These are phyloP conservation scores for Hippocampus barbouri DNA, from an alignment of 2,113 vertebrate species.

Conservation along the genomic window DNA sequence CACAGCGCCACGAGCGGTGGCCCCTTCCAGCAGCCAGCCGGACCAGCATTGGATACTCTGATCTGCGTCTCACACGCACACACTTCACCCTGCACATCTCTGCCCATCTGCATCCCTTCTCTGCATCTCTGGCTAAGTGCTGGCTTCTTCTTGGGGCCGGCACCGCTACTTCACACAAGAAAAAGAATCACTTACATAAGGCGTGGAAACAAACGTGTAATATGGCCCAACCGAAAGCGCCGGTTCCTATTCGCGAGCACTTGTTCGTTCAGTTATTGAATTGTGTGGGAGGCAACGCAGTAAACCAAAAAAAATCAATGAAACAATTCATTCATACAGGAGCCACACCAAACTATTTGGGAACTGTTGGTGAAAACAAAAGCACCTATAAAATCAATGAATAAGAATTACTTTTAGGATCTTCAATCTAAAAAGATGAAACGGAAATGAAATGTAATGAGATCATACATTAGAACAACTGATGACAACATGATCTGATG, in stretches of 20 bases:
- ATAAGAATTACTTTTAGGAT: too few relatives aligned
- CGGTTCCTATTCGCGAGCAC: neutral
- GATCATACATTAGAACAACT: too few relatives aligned
- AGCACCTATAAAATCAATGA: too few relatives aligned
- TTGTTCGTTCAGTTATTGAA: neutral
- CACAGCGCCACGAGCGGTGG: slow-evolving; percentile 59
- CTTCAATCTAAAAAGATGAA: too few relatives aligned
- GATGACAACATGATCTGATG: too few relatives aligned
- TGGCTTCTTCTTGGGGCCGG: slow-evolving; percentile 28
- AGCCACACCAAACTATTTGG: neutral
- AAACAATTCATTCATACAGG: neutral
- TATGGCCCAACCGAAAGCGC: neutral
- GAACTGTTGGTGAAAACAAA: neutral
- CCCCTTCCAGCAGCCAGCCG: slow-evolving; percentile 57
- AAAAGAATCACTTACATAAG: slow-evolving; percentile 20
- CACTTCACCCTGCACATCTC: slow-evolving; percentile 45
- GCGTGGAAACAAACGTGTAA: neutral
- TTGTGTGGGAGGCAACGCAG: neutral
- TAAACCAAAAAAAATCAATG: neutral
- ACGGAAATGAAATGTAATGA: too few relatives aligned
- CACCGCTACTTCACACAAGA: slow-evolving; percentile 15
- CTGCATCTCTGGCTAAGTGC: slow-evolving; percentile 38
- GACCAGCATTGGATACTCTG: slow-evolving; percentile 59
- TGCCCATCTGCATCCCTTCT: slow-evolving; percentile 55
- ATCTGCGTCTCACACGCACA: slow-evolving; percentile 56